A percentile compares a stretch with the other conserved stretches of the same genome.
Evolutionary conservation across 2,888 invertebrate species (phyloP).

Genomic region (Troides aeacus): DNA sequence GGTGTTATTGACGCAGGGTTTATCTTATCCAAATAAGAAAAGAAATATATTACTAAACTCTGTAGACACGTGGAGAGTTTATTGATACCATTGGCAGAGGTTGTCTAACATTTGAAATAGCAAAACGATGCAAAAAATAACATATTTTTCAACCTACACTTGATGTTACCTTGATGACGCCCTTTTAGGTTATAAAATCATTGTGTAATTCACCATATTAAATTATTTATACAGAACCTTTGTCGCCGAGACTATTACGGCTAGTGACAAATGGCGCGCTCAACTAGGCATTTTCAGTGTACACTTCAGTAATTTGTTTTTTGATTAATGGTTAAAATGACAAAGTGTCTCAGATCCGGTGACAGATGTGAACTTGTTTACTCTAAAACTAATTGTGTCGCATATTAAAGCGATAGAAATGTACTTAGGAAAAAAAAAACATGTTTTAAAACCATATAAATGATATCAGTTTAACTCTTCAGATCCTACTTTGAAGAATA

Average conservation of each 20-base stretch:
- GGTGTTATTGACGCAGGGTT: too few species aligned
- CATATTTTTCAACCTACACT: too few species aligned
- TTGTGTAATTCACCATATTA: background rate
- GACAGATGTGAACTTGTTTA: conserved; percentile 12
- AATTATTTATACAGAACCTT: background rate
- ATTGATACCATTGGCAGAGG: too few species aligned
- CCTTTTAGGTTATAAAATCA: too few species aligned
- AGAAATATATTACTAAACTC: too few species aligned
- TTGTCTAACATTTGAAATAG: background rate
- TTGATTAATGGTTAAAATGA: conserved; percentile 21
- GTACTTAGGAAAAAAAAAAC: background rate
- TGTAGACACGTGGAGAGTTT: too few species aligned
- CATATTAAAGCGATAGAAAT: background rate
- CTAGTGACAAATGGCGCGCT: conserved; percentile 3
- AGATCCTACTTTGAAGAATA: too few species aligned
- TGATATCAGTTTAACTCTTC: background rate
- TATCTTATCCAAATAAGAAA: too few species aligned
- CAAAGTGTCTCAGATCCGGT: conserved; percentile 7
- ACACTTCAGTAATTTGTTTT: conserved; percentile 18
- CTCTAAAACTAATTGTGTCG: background rate
- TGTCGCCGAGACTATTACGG: conserved; percentile 1
- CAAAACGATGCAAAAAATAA: background rate
- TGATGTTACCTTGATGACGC: too few species aligned
- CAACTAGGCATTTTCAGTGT: conserved; percentile 6
- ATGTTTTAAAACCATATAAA: background rate